A percentile compares a stretch with the other conserved stretches of the same genome.
phyloP scores from a whole-genome alignment of 2,888 invertebrate genomes.

The Monopis laevigella region DNA sequence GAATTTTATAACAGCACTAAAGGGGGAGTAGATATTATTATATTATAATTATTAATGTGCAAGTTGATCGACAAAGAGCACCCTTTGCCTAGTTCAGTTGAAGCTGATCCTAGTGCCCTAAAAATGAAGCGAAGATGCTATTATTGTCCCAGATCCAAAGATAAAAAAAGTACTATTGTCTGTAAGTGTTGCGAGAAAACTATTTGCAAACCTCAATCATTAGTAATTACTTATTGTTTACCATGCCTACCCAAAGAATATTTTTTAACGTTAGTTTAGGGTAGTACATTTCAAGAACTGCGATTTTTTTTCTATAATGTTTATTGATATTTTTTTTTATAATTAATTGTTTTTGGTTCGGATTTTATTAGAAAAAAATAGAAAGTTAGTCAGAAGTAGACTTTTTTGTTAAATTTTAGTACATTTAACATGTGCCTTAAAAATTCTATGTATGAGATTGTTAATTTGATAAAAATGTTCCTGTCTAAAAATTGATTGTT shows the following conservation, averaged over 20 bases:
- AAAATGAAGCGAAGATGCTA: constrained; percentile 13
- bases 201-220: constrained; percentile 11
- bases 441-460: neutral
- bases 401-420: no score
- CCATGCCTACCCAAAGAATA: neutral
- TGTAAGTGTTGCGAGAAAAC: constrained; percentile 11
- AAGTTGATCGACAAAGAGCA: constrained; percentile 12
- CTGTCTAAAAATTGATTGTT: neutral
- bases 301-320: neutral
- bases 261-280: neutral
- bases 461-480: neutral
- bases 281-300: no score
- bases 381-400: no score
- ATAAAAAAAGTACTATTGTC: constrained; percentile 2
- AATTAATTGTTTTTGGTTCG: no score
- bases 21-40: no score
- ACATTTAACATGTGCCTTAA: neutral
- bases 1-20: no score
- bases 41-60: no score
- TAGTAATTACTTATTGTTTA: constrained; percentile 9
- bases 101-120: constrained; percentile 4
- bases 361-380: no score
- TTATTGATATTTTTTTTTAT: neutral
- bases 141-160: neutral
- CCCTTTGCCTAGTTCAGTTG: constrained; percentile 10